Evolutionary conservation across 2,113 vertebrate genomes (phyloP).

Genomic region (Thryonomys swinderianus): DNA sequence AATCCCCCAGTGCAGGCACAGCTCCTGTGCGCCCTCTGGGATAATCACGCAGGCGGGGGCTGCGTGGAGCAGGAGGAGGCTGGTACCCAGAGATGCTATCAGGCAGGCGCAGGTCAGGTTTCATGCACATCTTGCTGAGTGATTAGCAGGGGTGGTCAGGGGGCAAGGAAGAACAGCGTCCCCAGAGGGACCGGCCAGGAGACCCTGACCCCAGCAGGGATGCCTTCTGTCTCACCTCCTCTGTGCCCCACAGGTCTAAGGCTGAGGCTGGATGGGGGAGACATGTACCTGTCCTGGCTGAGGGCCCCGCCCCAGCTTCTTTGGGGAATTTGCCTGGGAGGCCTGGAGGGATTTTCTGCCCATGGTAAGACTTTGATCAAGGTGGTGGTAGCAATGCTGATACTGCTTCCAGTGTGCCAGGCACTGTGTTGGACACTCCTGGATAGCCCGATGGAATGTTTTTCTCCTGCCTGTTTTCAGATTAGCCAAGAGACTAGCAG

Average conservation of each 20-base stretch:
- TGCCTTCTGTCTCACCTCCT: background rate
- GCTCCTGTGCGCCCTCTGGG: conserved; percentile 36
- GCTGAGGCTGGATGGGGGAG: background rate
- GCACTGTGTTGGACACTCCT: background rate
- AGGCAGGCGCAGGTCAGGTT: conserved; percentile 35
- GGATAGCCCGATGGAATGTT: background rate
- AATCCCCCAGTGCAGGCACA: conserved; percentile 68
- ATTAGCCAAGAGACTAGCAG: background rate
- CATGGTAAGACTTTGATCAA: background rate
- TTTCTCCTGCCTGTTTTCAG: background rate
- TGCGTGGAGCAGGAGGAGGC: background rate
- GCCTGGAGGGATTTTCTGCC: background rate
- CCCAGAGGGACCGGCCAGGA: background rate
- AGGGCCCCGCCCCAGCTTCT: background rate
- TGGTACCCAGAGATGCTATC: conserved; percentile 70
- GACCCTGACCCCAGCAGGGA: background rate
- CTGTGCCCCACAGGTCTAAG: background rate
- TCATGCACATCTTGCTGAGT: conserved; percentile 56
- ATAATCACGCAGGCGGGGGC: conserved; percentile 60
- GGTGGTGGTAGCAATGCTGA: background rate
- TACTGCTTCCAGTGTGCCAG: background rate
- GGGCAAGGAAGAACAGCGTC: background rate
- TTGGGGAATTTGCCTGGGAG: background rate
- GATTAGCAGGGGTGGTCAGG: background rate
- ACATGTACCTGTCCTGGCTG: background rate